Base-by-base conservation (phyloP, 2,797 vertebrate species). In the Hephaestus fuliginosus region DNA sequence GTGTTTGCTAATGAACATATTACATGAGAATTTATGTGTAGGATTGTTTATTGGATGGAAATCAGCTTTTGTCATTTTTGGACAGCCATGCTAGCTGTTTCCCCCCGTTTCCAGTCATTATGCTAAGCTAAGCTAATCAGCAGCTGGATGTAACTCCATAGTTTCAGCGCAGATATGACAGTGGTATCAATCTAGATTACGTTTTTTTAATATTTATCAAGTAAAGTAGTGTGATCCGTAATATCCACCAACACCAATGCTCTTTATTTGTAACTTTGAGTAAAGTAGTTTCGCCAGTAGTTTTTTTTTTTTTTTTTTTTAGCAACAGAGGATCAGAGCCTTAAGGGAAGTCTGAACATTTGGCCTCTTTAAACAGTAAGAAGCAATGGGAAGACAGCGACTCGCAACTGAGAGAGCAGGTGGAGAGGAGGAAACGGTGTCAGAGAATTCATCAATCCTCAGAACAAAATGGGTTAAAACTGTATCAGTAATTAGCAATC, bases 401-500 rank as follows among this genome's bases (percentile, higher is more conserved):
- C 30, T 69, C 43, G 33, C n/a, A 22, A 5, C 49, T 12, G 72
- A 70, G 56, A 51, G 46, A 81, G 20, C 17, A n/a, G 53, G 7
- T 8, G 25, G 36, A 52, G 78, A 41, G 53, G 46, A 73, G 39
- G 15, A 7, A 10, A 55, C 15, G 0, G 41, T 25, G 28, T 52
- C 20, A 48, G 12, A 73, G 46, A 22, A 20, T 5, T 12, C 51
- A 33, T 39, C 41, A 39, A 25, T 49, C 49, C 33, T 76, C 28
- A 30, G 7, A 53, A 28, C 7, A 57, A 57, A 68, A 64, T 18
- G 12, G 68, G 63, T 57, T 80, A 28, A 66, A 69, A 79, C n/a
- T 25, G 11, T 30, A 41, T 80, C 58, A 22, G 48, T 39, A 80
- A 84, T 86, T 68, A 81, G 56, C 70, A 83, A 83, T 89, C 78